Conservation (phyloP, 2,888 invertebrate species). For the Amphipoea oculea region DNA sequence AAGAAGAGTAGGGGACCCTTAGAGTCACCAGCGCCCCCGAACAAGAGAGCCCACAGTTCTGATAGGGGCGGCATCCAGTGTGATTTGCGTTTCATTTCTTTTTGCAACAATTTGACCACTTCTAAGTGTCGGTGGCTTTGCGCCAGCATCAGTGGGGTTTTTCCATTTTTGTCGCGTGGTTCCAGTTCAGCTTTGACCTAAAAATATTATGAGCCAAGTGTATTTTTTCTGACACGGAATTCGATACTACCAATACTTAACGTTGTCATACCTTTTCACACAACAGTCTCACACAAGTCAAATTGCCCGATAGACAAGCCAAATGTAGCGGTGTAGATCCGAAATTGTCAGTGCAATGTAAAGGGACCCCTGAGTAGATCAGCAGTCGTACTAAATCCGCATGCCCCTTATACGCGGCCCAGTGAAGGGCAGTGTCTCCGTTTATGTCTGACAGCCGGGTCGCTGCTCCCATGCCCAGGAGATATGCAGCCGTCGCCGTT, state of each 20-base stretch:
- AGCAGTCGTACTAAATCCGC: constrained; percentile 96
- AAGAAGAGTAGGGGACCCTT: constrained; percentile 97
- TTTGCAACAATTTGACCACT: constrained; percentile 95
- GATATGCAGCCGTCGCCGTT: constrained; percentile 96
- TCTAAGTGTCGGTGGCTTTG: constrained; percentile 96
- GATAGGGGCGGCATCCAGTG: constrained; percentile 97
- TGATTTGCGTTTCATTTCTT: constrained; percentile 95
- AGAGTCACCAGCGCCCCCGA: constrained; percentile 97
- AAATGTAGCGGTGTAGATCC: constrained; percentile 97
- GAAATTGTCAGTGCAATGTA: constrained; percentile 97
- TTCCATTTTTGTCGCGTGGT: constrained; percentile 97
- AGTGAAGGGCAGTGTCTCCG: constrained; percentile 97
- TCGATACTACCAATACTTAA: neutral
- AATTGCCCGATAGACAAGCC: constrained; percentile 96
- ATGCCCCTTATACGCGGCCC: constrained; percentile 98
- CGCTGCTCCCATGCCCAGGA: constrained; percentile 97
- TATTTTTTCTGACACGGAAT: neutral
- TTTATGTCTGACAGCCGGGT: constrained; percentile 97
- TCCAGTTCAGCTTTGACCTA: constrained; percentile 96
- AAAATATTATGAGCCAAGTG: constrained; percentile 32
- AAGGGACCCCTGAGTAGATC: constrained; percentile 97
- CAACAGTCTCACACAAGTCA: constrained; percentile 95
- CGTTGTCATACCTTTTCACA: constrained; percentile 93
- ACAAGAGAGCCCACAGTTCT: constrained; percentile 96
- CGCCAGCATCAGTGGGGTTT: constrained; percentile 97